Evolutionary conservation across 2,113 vertebrate species (phyloP).

Genomic region (Lophochroa leadbeateri): DNA sequence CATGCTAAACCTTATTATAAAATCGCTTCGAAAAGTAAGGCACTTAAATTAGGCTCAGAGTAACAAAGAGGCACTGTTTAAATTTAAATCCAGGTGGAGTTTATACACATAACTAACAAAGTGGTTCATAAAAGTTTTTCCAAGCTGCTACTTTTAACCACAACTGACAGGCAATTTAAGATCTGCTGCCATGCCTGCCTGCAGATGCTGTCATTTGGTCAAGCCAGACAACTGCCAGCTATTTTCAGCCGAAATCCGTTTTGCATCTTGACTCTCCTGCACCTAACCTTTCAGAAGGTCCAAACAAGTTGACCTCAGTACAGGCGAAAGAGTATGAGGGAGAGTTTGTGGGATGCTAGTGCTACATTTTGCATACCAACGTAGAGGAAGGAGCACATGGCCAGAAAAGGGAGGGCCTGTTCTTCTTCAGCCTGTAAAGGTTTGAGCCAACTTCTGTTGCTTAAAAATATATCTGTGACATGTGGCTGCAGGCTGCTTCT

Average conservation of each 20-base stretch:
- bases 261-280: not conserved
- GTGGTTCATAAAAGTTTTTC: not conserved
- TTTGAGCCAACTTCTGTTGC: not conserved
- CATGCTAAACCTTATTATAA: not conserved
- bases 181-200: not conserved
- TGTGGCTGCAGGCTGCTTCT: not conserved
- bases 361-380: not conserved
- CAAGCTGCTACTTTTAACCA: not conserved
- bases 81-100: not conserved
- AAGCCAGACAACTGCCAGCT: not conserved
- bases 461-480: not conserved
- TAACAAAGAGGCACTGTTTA: not conserved
- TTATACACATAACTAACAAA: not conserved
- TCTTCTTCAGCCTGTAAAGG: not conserved
- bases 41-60: not conserved
- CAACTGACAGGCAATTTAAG: not conserved
- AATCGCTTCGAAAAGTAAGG: not conserved
- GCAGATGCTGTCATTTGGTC: not conserved
- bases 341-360: not conserved
- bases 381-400: not conserved
- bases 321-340: not conserved
- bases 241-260: constrained; percentile 3
- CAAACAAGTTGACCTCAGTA: not conserved
- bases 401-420: not conserved
- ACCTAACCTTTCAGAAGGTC: constrained; percentile 1